Evolutionary conservation across 1,140 invertebrate species (phyloP), one percentile per base, ranked within the genome.

Genomic region (Propsilocerus akamusi): DNA sequence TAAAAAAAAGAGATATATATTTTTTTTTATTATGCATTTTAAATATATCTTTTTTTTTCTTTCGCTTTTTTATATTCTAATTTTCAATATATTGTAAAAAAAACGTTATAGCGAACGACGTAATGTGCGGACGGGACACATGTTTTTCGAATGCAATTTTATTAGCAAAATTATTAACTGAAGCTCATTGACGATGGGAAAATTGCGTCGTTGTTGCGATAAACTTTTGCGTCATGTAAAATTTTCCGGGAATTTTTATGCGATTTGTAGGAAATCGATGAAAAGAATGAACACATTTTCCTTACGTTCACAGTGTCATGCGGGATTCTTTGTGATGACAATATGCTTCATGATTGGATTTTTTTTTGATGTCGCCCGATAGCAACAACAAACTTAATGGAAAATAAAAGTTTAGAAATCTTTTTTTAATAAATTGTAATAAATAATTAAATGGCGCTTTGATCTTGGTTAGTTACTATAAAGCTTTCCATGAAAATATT

Each of bases 31-130:
- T 41, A 41, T 41, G 34, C 34, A 41, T 41, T 41, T 41, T 41
- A 41, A 41, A 41, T 41, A 41, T 41, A 41, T 41, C 17, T 14
- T 41, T 30, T 11, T 30, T 41, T n/a, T n/a, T n/a, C n/a, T n/a
- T n/a, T n/a, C n/a, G n/a, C n/a, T n/a, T 41, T 37, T 41, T 41
- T 41, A 41, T 41, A 41, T 41, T 41, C 34, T 41, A 41, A 41
- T 41, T 41, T 41, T 41, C 34, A 41, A 41, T 41, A n/a, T n/a
- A n/a, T n/a, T n/a, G n/a, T n/a, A n/a, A n/a, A n/a, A n/a, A n/a
- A n/a, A n/a, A n/a, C n/a, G n/a, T n/a, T n/a, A n/a, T n/a, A n/a
- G 34, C 22, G 34, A 41, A 41, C 34, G 34, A 20, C 17, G 14
- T 20, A 37, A 17, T 6, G 34, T 5, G 14, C 10, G 17, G 34